Percentiles rank a stretch among this genome's conserved stretches.
phyloP scores from a whole-genome alignment of 2,888 invertebrate genomes.

The Tipula vernalis region DNA sequence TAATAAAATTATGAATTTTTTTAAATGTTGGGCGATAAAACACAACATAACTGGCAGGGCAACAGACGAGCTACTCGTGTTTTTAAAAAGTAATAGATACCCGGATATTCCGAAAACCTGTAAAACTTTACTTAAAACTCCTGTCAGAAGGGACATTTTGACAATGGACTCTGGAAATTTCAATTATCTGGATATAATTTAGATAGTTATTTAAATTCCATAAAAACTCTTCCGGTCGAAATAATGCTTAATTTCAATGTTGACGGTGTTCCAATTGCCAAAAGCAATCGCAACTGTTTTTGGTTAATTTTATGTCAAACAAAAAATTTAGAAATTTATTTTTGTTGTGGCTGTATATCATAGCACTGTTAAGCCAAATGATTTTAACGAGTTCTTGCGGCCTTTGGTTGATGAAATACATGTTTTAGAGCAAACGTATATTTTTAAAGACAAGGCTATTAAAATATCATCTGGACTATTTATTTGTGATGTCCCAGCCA shows the following conservation, averaged over 20 bases:
- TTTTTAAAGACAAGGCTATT: not conserved
- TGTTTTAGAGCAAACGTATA: conserved; percentile 11
- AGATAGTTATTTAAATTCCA: not conserved
- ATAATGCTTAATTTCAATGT: conserved; percentile 11
- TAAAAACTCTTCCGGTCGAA: not conserved
- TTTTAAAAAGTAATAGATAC: not conserved
- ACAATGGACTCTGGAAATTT: not conserved
- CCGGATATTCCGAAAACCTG: not conserved
- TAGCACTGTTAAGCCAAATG: no score
- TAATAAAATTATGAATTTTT: not conserved
- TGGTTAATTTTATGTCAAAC: conserved; percentile 7
- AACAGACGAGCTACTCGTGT: not conserved
- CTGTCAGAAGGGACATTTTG: not conserved
- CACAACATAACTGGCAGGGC: not conserved
- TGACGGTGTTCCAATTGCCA: conserved; percentile 14
- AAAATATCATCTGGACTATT: conserved; percentile 8
- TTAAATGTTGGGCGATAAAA: not conserved
- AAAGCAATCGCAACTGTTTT: conserved; percentile 10
- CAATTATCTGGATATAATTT: not conserved
- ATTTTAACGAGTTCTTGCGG: not conserved
- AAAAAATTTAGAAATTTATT: not conserved
- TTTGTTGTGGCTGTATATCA: not conserved
- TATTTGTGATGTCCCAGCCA: conserved; percentile 16
- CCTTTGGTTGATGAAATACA: conserved; percentile 9
- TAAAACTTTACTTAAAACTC: not conserved